A percentile compares a stretch with the other conserved stretches of the same genome.
phyloP scores from a whole-genome alignment of 1,140 invertebrate genomes.

The Yoshiicerus persimilis region DNA sequence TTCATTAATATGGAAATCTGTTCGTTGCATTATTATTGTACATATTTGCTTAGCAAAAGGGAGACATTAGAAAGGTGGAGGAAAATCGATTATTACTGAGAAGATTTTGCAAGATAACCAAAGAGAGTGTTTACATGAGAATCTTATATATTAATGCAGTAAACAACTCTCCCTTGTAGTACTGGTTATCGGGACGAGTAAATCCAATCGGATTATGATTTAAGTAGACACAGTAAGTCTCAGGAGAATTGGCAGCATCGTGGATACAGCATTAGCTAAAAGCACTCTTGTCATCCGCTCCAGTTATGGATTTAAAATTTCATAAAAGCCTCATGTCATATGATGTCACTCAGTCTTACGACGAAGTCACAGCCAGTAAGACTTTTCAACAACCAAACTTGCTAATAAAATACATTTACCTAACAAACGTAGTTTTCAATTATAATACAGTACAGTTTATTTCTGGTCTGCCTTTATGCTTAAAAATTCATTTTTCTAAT shows the following conservation, averaged over 20 bases:
- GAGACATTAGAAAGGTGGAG: too few species aligned
- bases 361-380: neutral
- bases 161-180: neutral
- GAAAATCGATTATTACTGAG: too few species aligned
- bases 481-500: too few species aligned
- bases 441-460: too few species aligned
- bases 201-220: neutral
- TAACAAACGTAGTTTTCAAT: too few species aligned
- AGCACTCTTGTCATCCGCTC: neutral
- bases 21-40: too few species aligned
- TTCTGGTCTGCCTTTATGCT: too few species aligned
- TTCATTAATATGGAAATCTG: too few species aligned
- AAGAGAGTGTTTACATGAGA: too few species aligned
- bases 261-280: neutral
- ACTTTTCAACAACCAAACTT: neutral
- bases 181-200: neutral
- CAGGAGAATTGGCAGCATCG: neutral
- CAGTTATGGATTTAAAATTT: neutral
- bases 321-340: neutral
- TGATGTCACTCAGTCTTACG: neutral
- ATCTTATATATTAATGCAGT: neutral
- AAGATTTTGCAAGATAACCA: too few species aligned
- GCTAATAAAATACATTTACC: neutral
- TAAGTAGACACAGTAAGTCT: neutral
- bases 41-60: too few species aligned